Base-by-base conservation (phyloP, 2,888 invertebrate genomes). In the Cerastis rubricosa region DNA sequence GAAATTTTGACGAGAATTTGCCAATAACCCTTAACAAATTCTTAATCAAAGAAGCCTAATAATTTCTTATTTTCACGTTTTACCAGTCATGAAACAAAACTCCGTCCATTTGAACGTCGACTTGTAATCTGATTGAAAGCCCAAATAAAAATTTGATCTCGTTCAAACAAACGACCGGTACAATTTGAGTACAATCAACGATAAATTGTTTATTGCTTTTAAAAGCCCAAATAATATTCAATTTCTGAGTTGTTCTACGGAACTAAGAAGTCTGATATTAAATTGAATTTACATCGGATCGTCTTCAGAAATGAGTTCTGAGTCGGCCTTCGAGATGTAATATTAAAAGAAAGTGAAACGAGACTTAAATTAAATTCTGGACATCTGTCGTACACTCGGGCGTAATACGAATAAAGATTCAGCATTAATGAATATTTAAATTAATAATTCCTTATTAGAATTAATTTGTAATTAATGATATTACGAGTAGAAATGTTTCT, bases 301-400 rank as follows among this genome's bases (percentile, higher is more conserved):
- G 90, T 91, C 90, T 91, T 88, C 88, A 89, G 91, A 91, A 90
- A 92, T 88, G 88, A 91, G 89, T 91, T 90, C 89, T 76, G 79
- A 74, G 85, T 78, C 88, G 88, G 87, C 89, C 87, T 92, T 88
- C 88, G 87, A 88, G 91, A 92, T 93, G 91, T 94, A 87, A 94
- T 94, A 94, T 94, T 93, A 92, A 94, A 95, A 94, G 94, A 94
- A 93, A 94, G 91, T 93, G 89, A 92, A 92, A 93, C 92, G 91
- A 88, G 90, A 88, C 90, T 93, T 90, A 94, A 94, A 94, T 95
- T 94, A 94, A 95, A 94, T 93, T 93, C 91, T 89, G 94, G 94
- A 95, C 95, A 95, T 95, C 95, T 95, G 95, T 94, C 93, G 94
- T 94, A 93, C 93, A 93, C 89, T 89, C 89, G 86, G 84, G 89